Base-by-base conservation (phyloP, 2,888 invertebrate genomes). In the Phaonia tiefii region DNA sequence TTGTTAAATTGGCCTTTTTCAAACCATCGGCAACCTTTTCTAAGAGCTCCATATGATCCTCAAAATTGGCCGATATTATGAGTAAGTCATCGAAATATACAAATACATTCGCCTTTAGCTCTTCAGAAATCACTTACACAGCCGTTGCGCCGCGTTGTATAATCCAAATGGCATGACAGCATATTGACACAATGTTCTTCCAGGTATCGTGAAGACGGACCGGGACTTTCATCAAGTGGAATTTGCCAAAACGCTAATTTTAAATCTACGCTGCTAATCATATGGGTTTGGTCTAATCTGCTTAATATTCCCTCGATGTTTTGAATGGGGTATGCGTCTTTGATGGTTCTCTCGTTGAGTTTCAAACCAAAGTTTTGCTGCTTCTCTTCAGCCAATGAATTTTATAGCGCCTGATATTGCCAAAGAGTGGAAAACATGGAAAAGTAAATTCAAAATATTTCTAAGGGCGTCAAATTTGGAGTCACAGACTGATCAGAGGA, bases 321-420 rank as follows among this genome's bases (percentile, higher is more conserved):
- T 31, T 31, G 31, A 8, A 31, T 31, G 67, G 58, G 72, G n/a
- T 74, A 54, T 15, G 65, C 54, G 13, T 74, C 46, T 13, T 51
- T 67, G 5, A 39, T n/a, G 5, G 69, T 69, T 11, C 46, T 13
- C 17, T 46, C 39, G 20, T 51, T 73, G n/a, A 63, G 46, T 51
- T 51, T 49, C 1, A n/a, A n/a, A n/a, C n/a, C n/a, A n/a, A n/a
- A n/a, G n/a, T n/a, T n/a, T n/a, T n/a, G n/a, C n/a, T n/a, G n/a
- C n/a, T n/a, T n/a, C n/a, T n/a, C n/a, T n/a, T n/a, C n/a, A n/a
- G n/a, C n/a, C n/a, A n/a, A n/a, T n/a, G n/a, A n/a, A n/a, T n/a
- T n/a, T n/a, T n/a, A n/a, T n/a, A n/a, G n/a, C n/a, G n/a, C n/a
- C n/a, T n/a, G n/a, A n/a, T n/a, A n/a, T n/a, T n/a, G n/a, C n/a